A percentile compares a stretch with the other conserved stretches of the same genome.
Evolutionary conservation across 2,888 invertebrate species (phyloP).

Genomic region (Lacanobia oleracea): DNA sequence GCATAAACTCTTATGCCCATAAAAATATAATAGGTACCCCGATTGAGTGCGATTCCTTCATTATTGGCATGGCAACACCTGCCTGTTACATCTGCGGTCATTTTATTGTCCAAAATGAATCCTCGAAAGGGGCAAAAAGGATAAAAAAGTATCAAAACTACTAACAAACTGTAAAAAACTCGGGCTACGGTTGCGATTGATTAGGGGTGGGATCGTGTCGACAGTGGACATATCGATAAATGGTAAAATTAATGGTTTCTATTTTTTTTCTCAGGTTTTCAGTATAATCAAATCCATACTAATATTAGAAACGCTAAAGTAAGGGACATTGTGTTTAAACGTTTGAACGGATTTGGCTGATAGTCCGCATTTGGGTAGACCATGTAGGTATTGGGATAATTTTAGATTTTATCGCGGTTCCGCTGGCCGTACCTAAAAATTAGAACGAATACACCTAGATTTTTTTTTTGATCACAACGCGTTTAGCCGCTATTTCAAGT

Average conservation of each 20-base stretch:
- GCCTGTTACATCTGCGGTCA: conserved; percentile 85
- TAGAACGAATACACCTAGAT: too few species aligned
- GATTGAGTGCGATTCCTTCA: conserved; percentile 57
- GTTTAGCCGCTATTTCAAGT: too few species aligned
- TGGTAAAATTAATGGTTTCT: neutral
- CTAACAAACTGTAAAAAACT: conserved; percentile 67
- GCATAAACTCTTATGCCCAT: conserved; percentile 62
- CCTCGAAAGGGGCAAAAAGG: conserved; percentile 72
- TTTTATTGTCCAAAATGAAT: conserved; percentile 81
- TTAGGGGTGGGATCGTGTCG: conserved; percentile 49
- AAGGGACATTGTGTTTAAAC: too few species aligned
- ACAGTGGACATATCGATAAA: conserved; percentile 33
- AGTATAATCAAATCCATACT: neutral
- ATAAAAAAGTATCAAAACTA: conserved; percentile 70
- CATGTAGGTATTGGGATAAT: too few species aligned
- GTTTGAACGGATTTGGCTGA: too few species aligned
- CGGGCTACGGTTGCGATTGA: conserved; percentile 46
- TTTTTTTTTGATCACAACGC: too few species aligned
- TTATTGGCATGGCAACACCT: conserved; percentile 76
- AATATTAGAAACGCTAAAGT: too few species aligned
- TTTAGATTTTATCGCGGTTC: too few species aligned
- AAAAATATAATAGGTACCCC: conserved; percentile 64
- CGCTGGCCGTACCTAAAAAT: too few species aligned
- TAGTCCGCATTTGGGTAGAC: too few species aligned
- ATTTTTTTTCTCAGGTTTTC: neutral